Base-by-base conservation (phyloP, 2,888 invertebrate species). In the Lydus trimaculatus region DNA sequence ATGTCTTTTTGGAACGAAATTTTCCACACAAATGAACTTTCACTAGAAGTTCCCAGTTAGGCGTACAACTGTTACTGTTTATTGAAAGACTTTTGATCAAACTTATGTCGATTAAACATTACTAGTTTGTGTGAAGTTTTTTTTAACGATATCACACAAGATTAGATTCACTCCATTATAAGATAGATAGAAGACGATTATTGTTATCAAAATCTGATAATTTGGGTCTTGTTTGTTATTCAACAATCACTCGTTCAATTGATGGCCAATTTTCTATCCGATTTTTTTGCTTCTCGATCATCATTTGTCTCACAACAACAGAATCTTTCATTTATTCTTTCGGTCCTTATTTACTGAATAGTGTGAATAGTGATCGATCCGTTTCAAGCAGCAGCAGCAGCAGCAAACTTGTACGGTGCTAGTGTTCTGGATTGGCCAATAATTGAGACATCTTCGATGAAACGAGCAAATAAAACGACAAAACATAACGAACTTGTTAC, bases 401-500 rank as follows among this genome's bases (percentile, higher is more conserved):
- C 25, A 63, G 56, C 59, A 65, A 64, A 64, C 63, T 66, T 64
- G 25, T 52, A 52, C 3, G n/a, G 4, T 43, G 11, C n/a, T 43
- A 17, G 6, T 66, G 63, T 67, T n/a, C n/a, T 71, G 67, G 65
- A 67, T 71, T 61, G 39, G n/a, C 39, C 63, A 56, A 65, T 71
- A 71, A 71, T 71, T 71, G 71, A 65, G 67, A 63, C 71, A 43
- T 43, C 59, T 43, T 62, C 65, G 56, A 58, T 61, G 58, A 58
- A 65, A 62, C 52, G 52, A 52, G 9, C 52, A 67, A 70, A 62
- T 70, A 64, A 66, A 56, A 61, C 63, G 31, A 66, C 31, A 65
- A 65, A 63, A 63, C 64, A 64, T 71, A 71, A 71, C 71, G 67
- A 71, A 65, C 71, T 71, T 67, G 67, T 71, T 71, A 71, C 56